A percentile compares a stretch with the other conserved stretches of the same genome.
phyloP scores from a whole-genome alignment of 2,113 vertebrate species.

The Gymnocephalus cernua region DNA sequence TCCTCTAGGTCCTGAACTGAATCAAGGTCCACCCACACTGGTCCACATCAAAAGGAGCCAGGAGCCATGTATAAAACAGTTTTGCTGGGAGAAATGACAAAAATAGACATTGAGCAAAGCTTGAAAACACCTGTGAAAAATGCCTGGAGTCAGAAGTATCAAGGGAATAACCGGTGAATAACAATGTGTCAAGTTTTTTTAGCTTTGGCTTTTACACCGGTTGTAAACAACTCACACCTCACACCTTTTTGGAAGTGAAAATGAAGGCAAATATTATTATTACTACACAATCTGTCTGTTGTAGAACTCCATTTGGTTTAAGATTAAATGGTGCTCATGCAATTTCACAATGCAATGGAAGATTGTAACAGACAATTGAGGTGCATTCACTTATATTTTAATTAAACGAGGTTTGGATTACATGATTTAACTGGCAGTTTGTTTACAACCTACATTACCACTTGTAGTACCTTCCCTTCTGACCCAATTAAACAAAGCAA shows the following conservation, averaged over 20 bases:
- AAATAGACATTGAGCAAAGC: constrained; percentile 27
- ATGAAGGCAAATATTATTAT: neutral
- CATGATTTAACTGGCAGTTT: neutral
- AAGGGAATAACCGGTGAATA: neutral
- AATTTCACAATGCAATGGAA: neutral
- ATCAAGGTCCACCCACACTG: constrained; percentile 26
- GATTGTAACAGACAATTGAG: neutral
- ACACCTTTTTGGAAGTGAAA: neutral
- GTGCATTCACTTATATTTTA: neutral
- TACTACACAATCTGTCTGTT: neutral
- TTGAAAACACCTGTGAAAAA: constrained; percentile 20
- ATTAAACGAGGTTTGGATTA: neutral
- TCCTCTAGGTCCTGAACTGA: neutral
- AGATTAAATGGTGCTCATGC: neutral
- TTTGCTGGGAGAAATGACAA: constrained; percentile 10
- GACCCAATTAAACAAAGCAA: neutral
- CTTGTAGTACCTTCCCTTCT: neutral
- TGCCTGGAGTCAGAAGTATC: neutral
- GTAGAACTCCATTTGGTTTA: neutral
- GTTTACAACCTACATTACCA: neutral
- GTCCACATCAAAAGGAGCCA: constrained; percentile 15
- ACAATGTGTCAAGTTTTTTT: neutral
- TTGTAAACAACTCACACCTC: neutral
- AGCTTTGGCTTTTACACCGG: neutral
- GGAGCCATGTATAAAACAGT: neutral